A percentile compares a stretch with the other conserved stretches of the same genome.
Evolutionary conservation across 1,140 invertebrate genomes (phyloP).

Genomic region (Philaenus spumarius): DNA sequence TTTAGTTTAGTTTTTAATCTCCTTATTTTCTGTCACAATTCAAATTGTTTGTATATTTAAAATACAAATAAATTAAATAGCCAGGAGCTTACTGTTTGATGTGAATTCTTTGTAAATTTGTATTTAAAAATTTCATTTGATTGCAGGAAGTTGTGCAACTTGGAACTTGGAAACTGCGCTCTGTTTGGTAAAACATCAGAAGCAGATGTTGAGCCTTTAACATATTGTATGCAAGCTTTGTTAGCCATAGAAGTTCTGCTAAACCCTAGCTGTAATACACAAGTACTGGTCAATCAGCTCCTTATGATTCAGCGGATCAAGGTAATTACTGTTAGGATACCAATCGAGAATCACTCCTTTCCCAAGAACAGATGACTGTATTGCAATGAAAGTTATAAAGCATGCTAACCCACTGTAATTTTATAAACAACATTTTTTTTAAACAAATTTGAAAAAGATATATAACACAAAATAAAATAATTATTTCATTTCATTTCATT

Average conservation of each 20-base stretch:
- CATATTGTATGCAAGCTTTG: slow-evolving; percentile 65
- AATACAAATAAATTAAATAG: not conserved
- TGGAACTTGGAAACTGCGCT: slow-evolving; percentile 21
- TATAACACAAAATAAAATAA: no score
- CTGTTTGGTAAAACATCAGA: slow-evolving; percentile 16
- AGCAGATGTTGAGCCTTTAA: slow-evolving; percentile 49
- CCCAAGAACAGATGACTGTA: no score
- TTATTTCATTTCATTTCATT: no score
- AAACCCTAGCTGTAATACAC: slow-evolving; percentile 69
- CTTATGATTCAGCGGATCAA: slow-evolving; percentile 77
- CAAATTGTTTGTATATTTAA: not conserved
- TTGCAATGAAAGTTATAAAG: no score
- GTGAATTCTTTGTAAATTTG: not conserved
- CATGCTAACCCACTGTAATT: no score
- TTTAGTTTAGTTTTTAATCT: no score
- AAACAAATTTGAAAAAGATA: no score
- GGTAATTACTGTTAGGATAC: slow-evolving; percentile 41
- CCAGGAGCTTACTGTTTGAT: not conserved
- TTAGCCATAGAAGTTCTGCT: slow-evolving; percentile 64
- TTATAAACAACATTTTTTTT: no score
- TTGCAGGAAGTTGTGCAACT: slow-evolving; percentile 27
- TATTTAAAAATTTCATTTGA: not conserved
- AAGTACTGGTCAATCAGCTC: slow-evolving; percentile 70
- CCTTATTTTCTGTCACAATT: no score
- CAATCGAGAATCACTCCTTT: no score